These are phyloP conservation scores for Paedocypris micromegethes DNA, from an alignment of 2,797 vertebrate species.

Conservation along the genomic window DNA sequence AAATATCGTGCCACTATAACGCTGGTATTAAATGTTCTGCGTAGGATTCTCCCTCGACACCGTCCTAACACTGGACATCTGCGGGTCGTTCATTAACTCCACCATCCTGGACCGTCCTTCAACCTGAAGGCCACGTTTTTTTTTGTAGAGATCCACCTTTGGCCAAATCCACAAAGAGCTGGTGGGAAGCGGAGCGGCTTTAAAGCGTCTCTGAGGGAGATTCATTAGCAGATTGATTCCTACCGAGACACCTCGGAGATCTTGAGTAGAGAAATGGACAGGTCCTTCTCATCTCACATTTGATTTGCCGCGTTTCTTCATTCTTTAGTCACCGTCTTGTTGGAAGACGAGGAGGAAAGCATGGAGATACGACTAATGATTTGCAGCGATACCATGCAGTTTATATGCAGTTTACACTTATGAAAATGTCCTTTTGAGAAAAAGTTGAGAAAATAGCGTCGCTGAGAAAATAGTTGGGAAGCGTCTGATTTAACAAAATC, in stretches of 20 bases:
- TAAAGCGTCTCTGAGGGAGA: conserved; percentile 28
- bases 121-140: conserved; percentile 74
- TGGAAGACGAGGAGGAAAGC: no score
- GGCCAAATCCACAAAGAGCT: conserved; percentile 59
- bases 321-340: no score
- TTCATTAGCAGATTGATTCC: conserved; percentile 53
- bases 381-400: no score
- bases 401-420: no score
- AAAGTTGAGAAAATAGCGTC: no score
- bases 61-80: conserved; percentile 80
- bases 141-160: conserved; percentile 62
- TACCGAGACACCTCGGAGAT: conserved; percentile 29
- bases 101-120: conserved; percentile 71
- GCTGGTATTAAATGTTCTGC: no score
- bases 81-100: conserved; percentile 78
- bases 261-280: conserved; percentile 40
- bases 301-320: background rate
- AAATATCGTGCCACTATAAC: no score
- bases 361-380: no score
- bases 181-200: conserved; percentile 38
- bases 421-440: no score
- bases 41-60: conserved; percentile 58
- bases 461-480: no score
- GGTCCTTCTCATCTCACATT: conserved; percentile 3
- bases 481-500: no score